Base-by-base conservation (phyloP, 2,797 vertebrate genomes). In the Hemibagrus guttatus region DNA sequence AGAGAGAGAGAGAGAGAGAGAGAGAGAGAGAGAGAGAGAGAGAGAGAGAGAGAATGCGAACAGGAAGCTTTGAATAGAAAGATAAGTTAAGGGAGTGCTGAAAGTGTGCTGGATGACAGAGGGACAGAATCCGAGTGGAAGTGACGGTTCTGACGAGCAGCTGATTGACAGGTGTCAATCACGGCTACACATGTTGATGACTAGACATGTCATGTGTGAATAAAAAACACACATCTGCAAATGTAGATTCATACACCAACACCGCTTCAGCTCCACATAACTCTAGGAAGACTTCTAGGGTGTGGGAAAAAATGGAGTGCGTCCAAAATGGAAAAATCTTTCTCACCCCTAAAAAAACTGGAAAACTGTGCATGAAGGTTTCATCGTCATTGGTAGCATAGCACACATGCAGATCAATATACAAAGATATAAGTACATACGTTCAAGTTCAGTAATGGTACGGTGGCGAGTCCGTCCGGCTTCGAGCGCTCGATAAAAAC, bases 391-490 rank as follows among this genome's bases (percentile, higher is more conserved):
- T 93, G 90, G 93, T 93, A 93, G 90, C 91, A 93, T 92, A 94
- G 93, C 92, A 94, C 89, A 94, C 94, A 95, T 95, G 94, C 94
- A 94, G 91, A 90, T 89, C 90, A 93, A 91, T 93, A 94, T 93
- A 94, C 91, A 94, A 91, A 93, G 88, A 91, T 93, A 93, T 93
- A 84, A 84, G 90, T 93, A 93, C 92, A 94, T 85, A 92, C 75
- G 88, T 76, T 89, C 87, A 87, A 87, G 84, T 84, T 88, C 76
- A 81, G 58, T 87, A 82, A 89, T 68, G 71, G 85, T 74, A 88
- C 80, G 78, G 75, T 54, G 75, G 35, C 59, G 56, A 84, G 83
- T 85, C 64, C 31, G 19, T 31, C 83, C 46, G 35, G n/a, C 83
- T 74, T 63, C 21, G 16, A 81, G 72, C 17, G 83, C 81, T 7